These are phyloP conservation scores for Acromyrmex heyeri DNA, from an alignment of 1,140 invertebrate genomes.

Conservation along the genomic window DNA sequence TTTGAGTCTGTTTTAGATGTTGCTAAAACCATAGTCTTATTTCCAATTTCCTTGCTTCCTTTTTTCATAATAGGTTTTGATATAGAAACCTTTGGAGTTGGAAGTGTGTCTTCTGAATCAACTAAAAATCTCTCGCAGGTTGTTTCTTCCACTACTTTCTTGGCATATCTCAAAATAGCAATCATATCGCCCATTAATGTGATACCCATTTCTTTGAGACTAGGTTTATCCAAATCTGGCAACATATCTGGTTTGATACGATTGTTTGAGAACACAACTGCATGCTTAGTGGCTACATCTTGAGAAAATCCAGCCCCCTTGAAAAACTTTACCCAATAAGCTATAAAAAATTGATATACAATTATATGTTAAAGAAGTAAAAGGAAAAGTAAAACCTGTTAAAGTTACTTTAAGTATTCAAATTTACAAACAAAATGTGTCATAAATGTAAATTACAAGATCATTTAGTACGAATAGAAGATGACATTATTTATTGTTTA, in stretches of 20 bases:
- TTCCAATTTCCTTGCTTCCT: conserved; percentile 67
- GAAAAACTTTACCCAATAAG: conserved; percentile 91
- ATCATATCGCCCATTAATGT: conserved; percentile 92
- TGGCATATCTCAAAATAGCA: conserved; percentile 92
- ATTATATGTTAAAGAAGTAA: not conserved
- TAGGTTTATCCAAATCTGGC: conserved; percentile 91
- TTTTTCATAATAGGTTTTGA: conserved; percentile 75
- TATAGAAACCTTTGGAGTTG: conserved; percentile 44
- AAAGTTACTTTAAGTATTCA: not conserved
- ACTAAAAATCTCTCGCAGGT: conserved; percentile 86
- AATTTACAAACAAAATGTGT: not conserved
- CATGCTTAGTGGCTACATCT: conserved; percentile 90
- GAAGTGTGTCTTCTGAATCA: conserved; percentile 79
- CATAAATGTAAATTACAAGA: no score
- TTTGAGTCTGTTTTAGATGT: conserved; percentile 65
- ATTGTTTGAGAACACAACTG: conserved; percentile 92
- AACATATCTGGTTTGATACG: conserved; percentile 92
- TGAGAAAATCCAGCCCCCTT: conserved; percentile 90
- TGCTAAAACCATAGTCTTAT: conserved; percentile 47
- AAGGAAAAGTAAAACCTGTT: no score
- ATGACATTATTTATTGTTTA: not conserved
- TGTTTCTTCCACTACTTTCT: conserved; percentile 89
- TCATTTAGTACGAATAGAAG: not conserved
- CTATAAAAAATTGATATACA: conserved; percentile 77
- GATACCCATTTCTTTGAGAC: conserved; percentile 92